Evolutionary conservation across 2,888 invertebrate genomes (phyloP), one percentile per base, ranked within the genome.

Genomic region (Noctuana brunneofusca): DNA sequence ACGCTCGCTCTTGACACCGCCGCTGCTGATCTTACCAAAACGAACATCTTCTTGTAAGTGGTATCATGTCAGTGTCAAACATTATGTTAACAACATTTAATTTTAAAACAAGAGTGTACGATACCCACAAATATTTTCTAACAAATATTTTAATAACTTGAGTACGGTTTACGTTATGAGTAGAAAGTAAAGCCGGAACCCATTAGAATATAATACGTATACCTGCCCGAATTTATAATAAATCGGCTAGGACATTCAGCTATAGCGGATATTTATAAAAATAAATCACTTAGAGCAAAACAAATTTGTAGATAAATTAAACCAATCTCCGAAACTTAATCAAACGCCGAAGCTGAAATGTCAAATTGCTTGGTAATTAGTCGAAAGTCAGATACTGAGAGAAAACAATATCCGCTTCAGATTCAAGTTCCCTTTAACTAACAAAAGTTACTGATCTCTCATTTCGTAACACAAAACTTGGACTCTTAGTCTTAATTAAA

Each of bases 1-100:
- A 55, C 59, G 43, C 52, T 46, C 43, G 48, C 46, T 60, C 60
- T 60, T 60, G 60, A 60, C 60, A 60, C 46, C 60, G 46, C 27
- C n/a, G 24, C 11, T 12, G 46, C 20, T 30, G 41, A 43, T 53
- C 24, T 48, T 49, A 32, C 53, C 30, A 46, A 32, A 32, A 22
- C 11, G 43, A 52, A 53, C 46, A 11, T 58, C 58, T 6, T 50
- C 50, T 41, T 46, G 43, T 59, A 32, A 53, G 52, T 16, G 43
- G 43, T 43, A 20, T 46, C 43, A n/a, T 43, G 22, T 46, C 16
- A 38, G 12, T 30, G 27, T 27, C 41, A 55, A 55, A 52, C 12
- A 20, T 32, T 35, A 18, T 52, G 32, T 52, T 52, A 52, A 52
- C 32, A 20, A 52, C 27, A 8, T 16, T 30, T n/a, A n/a, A n/a